phyloP scores from a whole-genome alignment of 2,797 vertebrate genomes.

The Acanthurus leucopareius region DNA sequence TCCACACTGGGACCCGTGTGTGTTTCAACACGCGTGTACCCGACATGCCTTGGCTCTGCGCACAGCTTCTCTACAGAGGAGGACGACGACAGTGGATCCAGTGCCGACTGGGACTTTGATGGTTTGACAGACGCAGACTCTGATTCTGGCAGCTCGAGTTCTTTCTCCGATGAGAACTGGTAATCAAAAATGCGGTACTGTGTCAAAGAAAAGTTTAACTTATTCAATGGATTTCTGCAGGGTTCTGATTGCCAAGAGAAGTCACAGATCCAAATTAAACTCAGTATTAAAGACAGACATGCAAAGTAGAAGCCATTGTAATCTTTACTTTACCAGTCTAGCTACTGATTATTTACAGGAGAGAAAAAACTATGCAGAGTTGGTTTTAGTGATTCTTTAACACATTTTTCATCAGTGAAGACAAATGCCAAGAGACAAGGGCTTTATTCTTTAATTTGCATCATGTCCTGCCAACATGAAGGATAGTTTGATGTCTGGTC shows the following conservation, averaged over 20 bases:
- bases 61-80: conserved; percentile 91
- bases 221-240: conserved; percentile 40
- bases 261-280: neutral
- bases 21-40: conserved; percentile 90
- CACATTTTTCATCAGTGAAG: neutral
- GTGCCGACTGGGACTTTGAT: conserved; percentile 93
- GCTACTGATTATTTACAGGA: conserved; percentile 4
- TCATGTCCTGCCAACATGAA: conserved; percentile 1
- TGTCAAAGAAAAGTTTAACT: conserved; percentile 37
- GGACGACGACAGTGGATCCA: conserved; percentile 92
- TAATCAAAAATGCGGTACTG: conserved; percentile 56
- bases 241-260: conserved; percentile 23
- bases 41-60: conserved; percentile 87
- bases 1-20: conserved; percentile 89
- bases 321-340: neutral
- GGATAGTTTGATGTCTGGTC: neutral
- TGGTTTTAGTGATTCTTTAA: neutral
- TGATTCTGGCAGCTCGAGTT: conserved; percentile 91
- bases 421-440: neutral
- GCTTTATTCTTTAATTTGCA: neutral
- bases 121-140: conserved; percentile 90
- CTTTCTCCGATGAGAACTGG: conserved; percentile 91
- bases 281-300: conserved; percentile 39
- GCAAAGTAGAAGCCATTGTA: conserved; percentile 1
- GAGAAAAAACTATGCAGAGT: neutral